Base-by-base conservation (phyloP, 2,113 vertebrate species). In the Todiramphus saurophagus region DNA sequence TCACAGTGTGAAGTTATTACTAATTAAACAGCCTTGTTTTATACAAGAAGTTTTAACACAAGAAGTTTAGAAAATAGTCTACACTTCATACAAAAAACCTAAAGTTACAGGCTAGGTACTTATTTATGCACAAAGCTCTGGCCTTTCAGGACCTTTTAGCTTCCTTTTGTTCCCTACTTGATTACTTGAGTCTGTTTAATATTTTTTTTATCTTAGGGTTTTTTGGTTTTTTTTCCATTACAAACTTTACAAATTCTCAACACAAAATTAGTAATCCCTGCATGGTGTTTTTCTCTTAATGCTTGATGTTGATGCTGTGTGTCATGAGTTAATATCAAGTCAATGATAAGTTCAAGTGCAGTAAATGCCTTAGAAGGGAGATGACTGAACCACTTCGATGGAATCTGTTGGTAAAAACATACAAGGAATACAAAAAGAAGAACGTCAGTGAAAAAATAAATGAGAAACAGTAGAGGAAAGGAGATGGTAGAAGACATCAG, bases 1-100 rank as follows among this genome's bases (percentile, higher is more conserved):
- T 90, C 58, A 73, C 62, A 62, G 20, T 62, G 21, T 68, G 83
- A 90, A 80, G 41, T 15, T 91, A 85, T 92, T 94, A 92, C 63
- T 82, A 94, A 90, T 93, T 95, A 91, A 95, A 90, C 30, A 92
- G 41, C 17, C 60, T 51, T 83, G 72, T 70, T 95, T 94, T 68
- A 78, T 37, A 89, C 67, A 78, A 67, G 76, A 91, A 88, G 44
- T 86, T 91, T 51, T 37, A 37, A 37, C 37, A 89, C 67, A 78
- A 67, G 76, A 91, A 88, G 44, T 86, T 91, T 51, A 83, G 70
- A 55, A 94, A 82, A 69, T 6, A 48, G n/a, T 58, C 30, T 67
- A 77, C 18, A 20, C 8, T 95, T 95, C 70, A 67, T 63, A n/a
- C 7, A 93, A 88, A 62, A 79, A 88, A 23, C 53, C 33, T 27